Conservation (phyloP, 2,797 vertebrate genomes). For the Pseudochirops corinnae region DNA sequence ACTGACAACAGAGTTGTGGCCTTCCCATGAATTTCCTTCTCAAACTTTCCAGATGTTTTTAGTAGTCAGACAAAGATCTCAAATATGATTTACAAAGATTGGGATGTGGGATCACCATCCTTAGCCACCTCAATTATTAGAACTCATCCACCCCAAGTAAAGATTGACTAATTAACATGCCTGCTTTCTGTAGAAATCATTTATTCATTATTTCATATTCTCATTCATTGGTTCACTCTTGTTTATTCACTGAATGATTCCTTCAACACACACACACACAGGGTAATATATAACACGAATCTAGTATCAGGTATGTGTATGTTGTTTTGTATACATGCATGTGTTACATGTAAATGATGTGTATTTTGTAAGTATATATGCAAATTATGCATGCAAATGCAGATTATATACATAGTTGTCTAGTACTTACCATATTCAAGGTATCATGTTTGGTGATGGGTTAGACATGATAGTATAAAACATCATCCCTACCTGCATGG, state of each 20-base stretch:
- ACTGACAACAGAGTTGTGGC: neutral
- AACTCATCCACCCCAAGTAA: neutral
- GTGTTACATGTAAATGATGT: neutral
- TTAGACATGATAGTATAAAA: neutral
- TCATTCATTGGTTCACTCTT: neutral
- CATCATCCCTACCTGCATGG: neutral
- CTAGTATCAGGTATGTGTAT: neutral
- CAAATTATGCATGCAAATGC: neutral
- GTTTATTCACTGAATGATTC: neutral
- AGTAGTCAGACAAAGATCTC: neutral
- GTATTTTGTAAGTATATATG: neutral
- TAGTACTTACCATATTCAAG: neutral
- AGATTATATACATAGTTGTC: neutral
- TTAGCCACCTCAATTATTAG: neutral
- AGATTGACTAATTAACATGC: neutral
- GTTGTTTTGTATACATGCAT: neutral
- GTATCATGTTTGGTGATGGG: neutral
- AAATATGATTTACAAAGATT: neutral
- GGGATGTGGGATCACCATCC: neutral
- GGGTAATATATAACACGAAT: neutral
- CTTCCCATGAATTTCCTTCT: neutral
- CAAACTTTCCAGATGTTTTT: neutral
- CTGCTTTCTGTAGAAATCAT: neutral
- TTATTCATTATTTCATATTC: neutral
- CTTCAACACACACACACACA: neutral